phyloP scores from a whole-genome alignment of 2,113 vertebrate species.

The Thomomys bottae region DNA sequence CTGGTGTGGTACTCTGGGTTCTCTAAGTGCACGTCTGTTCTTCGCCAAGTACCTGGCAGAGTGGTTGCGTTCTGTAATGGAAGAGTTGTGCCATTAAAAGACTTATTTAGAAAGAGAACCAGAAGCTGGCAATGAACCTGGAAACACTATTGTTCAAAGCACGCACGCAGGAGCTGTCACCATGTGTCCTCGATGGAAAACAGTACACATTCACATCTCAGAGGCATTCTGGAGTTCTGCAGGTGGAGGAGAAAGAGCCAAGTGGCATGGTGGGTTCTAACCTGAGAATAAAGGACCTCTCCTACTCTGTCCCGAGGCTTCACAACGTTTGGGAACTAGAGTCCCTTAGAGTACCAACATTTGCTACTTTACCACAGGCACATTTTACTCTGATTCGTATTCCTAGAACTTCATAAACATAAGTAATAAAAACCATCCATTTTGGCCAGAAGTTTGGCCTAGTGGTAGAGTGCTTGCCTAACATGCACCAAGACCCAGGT shows the following conservation, averaged over 20 bases:
- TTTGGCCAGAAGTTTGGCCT: not conserved
- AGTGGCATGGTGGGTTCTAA: not conserved
- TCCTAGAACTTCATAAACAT: not conserved
- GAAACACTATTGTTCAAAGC: not conserved
- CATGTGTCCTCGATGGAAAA: not conserved
- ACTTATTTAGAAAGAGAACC: slow-evolving; percentile 48
- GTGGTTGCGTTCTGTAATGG: slow-evolving; percentile 89
- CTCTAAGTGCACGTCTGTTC: slow-evolving; percentile 98
- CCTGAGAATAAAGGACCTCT: not conserved
- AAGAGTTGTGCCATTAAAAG: slow-evolving; percentile 64
- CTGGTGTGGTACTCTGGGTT: slow-evolving; percentile 99
- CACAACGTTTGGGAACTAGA: not conserved
- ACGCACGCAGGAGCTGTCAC: not conserved
- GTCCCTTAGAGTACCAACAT: not conserved
- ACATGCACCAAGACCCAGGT: too few species aligned
- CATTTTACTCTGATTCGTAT: not conserved
- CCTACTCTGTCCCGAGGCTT: not conserved
- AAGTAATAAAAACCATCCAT: not conserved
- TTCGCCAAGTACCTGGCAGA: slow-evolving; percentile 95
- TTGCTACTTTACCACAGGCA: not conserved
- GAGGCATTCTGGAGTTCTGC: not conserved
- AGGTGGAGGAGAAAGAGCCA: not conserved
- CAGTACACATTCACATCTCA: not conserved
- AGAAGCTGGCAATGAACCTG: not conserved
- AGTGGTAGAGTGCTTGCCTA: too few species aligned